phyloP scores from a whole-genome alignment of 1,140 invertebrate species.

The Spodoptera frugiperda region DNA sequence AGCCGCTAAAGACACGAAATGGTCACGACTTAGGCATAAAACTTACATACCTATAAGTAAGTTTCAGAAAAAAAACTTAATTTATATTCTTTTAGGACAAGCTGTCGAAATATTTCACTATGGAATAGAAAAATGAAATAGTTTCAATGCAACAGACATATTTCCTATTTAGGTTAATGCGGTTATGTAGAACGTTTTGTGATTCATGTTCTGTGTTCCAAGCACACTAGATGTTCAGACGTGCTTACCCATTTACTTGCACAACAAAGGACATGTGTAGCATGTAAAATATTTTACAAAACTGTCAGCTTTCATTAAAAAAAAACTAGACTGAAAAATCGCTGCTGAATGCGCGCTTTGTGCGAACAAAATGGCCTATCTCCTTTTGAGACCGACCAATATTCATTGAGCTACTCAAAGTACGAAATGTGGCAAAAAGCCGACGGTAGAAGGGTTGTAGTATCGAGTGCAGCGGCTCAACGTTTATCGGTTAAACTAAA shows the following conservation, averaged over 20 bases:
- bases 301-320: constrained; percentile 55
- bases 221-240: not conserved
- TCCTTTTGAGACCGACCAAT: constrained; percentile 43
- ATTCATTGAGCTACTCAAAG: constrained; percentile 26
- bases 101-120: not conserved
- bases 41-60: too few species aligned
- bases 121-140: not conserved
- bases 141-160: not conserved
- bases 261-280: constrained; percentile 42
- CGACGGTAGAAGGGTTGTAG: constrained; percentile 44
- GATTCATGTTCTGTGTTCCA: not conserved
- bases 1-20: too few species aligned
- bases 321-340: constrained; percentile 61
- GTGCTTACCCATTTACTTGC: constrained; percentile 46
- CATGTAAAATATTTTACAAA: constrained; percentile 43
- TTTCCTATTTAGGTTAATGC: constrained; percentile 6
- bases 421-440: constrained; percentile 3
- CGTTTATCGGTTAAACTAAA: constrained; percentile 63
- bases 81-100: not conserved
- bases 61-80: too few species aligned
- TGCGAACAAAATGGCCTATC: constrained; percentile 48
- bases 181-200: constrained; percentile 24
- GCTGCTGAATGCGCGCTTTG: constrained; percentile 54
- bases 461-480: constrained; percentile 55
- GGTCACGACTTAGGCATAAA: too few species aligned